Conservation (phyloP, 2,888 invertebrate genomes). For the Drosophila histrio region DNA sequence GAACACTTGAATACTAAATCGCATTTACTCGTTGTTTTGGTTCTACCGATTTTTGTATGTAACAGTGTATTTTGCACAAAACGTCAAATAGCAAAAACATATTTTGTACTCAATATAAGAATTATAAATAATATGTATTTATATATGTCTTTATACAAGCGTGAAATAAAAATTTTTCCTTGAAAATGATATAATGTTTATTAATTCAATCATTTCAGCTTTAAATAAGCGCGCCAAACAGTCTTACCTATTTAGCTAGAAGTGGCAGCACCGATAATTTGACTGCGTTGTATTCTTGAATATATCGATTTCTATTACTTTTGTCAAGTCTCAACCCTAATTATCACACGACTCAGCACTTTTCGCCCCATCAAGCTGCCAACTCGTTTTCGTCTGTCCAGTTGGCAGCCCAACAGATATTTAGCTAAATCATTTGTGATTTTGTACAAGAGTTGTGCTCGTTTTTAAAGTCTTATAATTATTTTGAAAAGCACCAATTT, state of each 20-base stretch:
- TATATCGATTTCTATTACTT: conserved; percentile 29
- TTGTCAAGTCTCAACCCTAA: conserved; percentile 37
- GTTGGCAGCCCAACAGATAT: conserved; percentile 51
- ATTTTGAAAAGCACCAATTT: conserved; percentile 39
- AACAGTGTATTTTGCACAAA: conserved; percentile 60
- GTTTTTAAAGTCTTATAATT: conserved; percentile 37
- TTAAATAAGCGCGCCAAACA: conserved; percentile 4
- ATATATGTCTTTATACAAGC: conserved; percentile 61
- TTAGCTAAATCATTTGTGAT: conserved; percentile 60
- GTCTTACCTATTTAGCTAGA: not conserved
- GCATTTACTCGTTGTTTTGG: conserved; percentile 63
- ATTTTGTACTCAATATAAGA: conserved; percentile 70
- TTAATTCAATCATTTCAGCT: not conserved
- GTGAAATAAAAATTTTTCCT: conserved; percentile 61
- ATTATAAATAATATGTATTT: conserved; percentile 59
- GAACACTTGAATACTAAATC: conserved; percentile 37
- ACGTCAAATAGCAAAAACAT: conserved; percentile 52
- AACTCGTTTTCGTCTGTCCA: conserved; percentile 35
- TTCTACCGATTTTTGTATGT: conserved; percentile 48
- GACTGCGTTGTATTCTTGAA: not conserved
- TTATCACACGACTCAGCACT: conserved; percentile 63
- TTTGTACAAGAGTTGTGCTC: conserved; percentile 58
- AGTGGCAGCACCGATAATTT: conserved; percentile 12
- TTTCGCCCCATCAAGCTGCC: conserved; percentile 39
- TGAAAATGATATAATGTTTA: conserved; percentile 11